phyloP scores from a whole-genome alignment of 2,888 invertebrate species.

The Epinotia nisella region DNA sequence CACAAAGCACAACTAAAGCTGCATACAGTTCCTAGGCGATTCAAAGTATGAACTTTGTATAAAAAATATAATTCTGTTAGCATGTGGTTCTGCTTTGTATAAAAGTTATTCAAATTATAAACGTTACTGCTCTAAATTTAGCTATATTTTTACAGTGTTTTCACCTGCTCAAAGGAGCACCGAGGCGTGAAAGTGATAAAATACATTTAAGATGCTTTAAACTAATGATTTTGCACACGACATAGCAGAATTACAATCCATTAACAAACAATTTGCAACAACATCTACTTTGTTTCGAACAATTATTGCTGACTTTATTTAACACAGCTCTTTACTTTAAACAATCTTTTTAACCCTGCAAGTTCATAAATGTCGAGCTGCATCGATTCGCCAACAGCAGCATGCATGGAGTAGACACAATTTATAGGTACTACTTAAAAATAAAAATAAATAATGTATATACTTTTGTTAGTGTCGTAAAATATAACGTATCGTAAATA shows the following conservation, averaged over 20 bases:
- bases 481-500: constrained; percentile 72
- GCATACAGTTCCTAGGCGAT: not conserved
- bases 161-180: constrained; percentile 8
- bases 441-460: constrained; percentile 62
- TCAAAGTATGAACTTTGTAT: not conserved
- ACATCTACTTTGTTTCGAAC: constrained; percentile 45
- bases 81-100: not conserved
- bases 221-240: constrained; percentile 39
- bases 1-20: not conserved
- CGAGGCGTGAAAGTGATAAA: constrained; percentile 33
- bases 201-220: constrained; percentile 27
- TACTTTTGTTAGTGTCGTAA: constrained; percentile 67
- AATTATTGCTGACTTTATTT: constrained; percentile 51
- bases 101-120: not conserved
- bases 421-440: constrained; percentile 46
- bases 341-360: constrained; percentile 50
- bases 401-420: constrained; percentile 44
- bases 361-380: constrained; percentile 53
- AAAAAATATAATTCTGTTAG: not conserved
- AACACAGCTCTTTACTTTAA: constrained; percentile 50
- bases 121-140: not conserved
- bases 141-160: not conserved
- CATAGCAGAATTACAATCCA: constrained; percentile 27
- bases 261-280: constrained; percentile 42
- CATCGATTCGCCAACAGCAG: constrained; percentile 49